A percentile compares a stretch with the other conserved stretches of the same genome.
Evolutionary conservation across 2,113 vertebrate genomes (phyloP).

Genomic region (Hydrolagus affinis): DNA sequence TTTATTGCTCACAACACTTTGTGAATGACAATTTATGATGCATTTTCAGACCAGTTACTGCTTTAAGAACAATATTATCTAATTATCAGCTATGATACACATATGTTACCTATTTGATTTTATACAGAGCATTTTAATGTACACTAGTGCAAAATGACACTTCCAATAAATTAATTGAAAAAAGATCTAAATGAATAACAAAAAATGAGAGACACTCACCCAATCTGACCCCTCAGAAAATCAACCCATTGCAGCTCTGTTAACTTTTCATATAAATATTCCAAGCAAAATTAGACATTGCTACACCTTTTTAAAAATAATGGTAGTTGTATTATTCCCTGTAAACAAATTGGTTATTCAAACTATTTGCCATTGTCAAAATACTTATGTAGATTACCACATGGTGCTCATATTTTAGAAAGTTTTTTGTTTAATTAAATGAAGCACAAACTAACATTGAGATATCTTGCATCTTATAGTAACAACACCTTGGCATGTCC

Average conservation of each 20-base stretch:
- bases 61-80: conserved; percentile 58
- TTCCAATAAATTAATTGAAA: conserved; percentile 41
- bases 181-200: conserved; percentile 29
- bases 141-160: conserved; percentile 41
- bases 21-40: conserved; percentile 60
- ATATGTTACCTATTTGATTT: conserved; percentile 62
- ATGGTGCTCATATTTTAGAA: background rate
- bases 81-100: conserved; percentile 62
- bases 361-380: background rate
- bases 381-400: background rate
- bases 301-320: no score
- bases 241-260: background rate
- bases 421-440: background rate
- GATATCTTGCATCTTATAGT: no score
- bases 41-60: conserved; percentile 61
- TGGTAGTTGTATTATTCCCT: background rate
- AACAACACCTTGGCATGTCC: no score
- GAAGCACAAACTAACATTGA: background rate
- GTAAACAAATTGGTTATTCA: background rate
- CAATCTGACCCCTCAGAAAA: background rate
- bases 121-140: conserved; percentile 59
- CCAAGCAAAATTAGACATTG: background rate
- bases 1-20: conserved; percentile 56
- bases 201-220: background rate
- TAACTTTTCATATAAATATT: background rate